Evolutionary conservation across 2,113 vertebrate species (phyloP).

Genomic region (Lepidothrix coronata): DNA sequence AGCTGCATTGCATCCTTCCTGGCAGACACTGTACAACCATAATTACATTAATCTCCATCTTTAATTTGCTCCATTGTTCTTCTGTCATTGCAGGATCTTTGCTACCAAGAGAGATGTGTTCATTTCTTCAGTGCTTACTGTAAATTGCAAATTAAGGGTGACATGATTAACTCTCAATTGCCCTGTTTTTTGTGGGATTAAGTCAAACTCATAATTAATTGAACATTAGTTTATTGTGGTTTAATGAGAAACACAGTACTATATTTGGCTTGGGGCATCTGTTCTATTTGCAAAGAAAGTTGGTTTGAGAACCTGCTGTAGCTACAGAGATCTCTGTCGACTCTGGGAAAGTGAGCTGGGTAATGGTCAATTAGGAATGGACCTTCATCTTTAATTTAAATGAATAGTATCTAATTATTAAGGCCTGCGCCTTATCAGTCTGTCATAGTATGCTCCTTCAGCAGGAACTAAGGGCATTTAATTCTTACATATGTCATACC

Average conservation of each 20-base stretch:
- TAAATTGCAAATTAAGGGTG: not conserved
- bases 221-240: not conserved
- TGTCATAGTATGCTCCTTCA: not conserved
- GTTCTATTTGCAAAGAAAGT: not conserved
- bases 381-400: not conserved
- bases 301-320: not conserved
- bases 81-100: constrained; percentile 16
- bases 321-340: not conserved
- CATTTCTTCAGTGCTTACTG: not conserved
- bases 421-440: not conserved
- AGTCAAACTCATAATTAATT: not conserved
- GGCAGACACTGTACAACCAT: constrained; percentile 7
- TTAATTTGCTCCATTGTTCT: constrained; percentile 4
- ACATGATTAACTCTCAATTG: not conserved
- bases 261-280: not conserved
- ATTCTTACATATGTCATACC: not conserved
- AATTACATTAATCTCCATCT: not conserved
- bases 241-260: not conserved
- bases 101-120: not conserved
- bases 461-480: not conserved
- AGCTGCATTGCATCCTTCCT: not conserved
- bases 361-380: not conserved
- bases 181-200: not conserved
- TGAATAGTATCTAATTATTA: not conserved
- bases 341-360: not conserved